Base-by-base conservation (phyloP, 2,797 vertebrate genomes). In the Garrulus glandarius region DNA sequence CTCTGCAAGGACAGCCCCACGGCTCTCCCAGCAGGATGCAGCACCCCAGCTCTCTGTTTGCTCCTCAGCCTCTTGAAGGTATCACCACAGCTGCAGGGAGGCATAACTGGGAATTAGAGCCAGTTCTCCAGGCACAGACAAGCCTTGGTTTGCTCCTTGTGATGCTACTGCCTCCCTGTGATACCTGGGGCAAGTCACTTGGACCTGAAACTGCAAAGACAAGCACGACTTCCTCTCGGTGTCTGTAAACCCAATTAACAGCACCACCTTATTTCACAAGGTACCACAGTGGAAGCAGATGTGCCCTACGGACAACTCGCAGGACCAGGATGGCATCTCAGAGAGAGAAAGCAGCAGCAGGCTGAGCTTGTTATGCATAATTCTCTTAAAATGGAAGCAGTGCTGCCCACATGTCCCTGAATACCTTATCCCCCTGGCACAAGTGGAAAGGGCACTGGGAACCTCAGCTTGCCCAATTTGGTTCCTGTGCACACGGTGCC, bases 261-360 rank as follows among this genome's bases (percentile, higher is more conserved):
- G 57, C 21, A 36, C 19, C 0, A 1, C 23, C 60, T 59, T 30
- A n/a, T 69, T 81, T 84, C 63, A 36, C 1, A 1, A 61, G 56
- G 53, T 15, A 37, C 47, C 9, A 5, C 3, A 1, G 19, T 55
- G 23, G 64, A 61, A 80, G 55, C 0, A 0, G 29, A 56, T 4
- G 0, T 44, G 57, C 22, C 65, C 67, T 85, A n/a, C 0, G 0
- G 61, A 57, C 4, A 10, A 12, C 21, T 72, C 0, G 0, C 44
- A 18, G 57, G 72, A 70, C 27, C 29, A n/a, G 27, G 47, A 34
- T 27, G 49, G 19, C 18, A 55, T n/a, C 53, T 84, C n/a, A 46
- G 65, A 16, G 5, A 75, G 12, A 68, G 63, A 41, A 50, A 61
- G 46, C 59, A 53, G 44, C 67, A 86, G 34, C 60, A 87, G 44